Base-by-base conservation (phyloP, 2,888 invertebrate species). In the Chaetogeoica ovagalla region DNA sequence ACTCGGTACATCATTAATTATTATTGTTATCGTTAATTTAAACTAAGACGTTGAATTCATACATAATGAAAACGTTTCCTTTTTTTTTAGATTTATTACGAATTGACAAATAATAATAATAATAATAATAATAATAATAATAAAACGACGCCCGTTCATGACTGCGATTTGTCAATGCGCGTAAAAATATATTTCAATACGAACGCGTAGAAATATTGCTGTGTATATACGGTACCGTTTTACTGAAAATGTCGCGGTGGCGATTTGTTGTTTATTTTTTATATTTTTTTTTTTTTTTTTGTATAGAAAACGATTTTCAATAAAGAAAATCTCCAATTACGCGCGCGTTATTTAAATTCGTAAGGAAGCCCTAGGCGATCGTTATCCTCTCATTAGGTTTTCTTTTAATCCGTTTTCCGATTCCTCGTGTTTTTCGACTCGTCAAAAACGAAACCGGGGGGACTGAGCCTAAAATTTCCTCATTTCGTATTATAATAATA, bases 291-390 rank as follows among this genome's bases (percentile, higher is more conserved):
- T 30, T 30, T 30, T 30, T 30, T 30, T 30, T 30, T 30, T 30
- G 4, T 30, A 30, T 30, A 30, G 30, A 30, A 43, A 30, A 68
- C 19, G 37, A 59, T 30, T 30, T 30, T 59, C 75, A 15, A 76
- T 76, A 76, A 76, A 68, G 59, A 76, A 76, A 68, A 76, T 76
- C 75, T 76, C 68, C 75, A 76, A 76, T 76, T 76, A 76, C 75
- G 59, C 30, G 30, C 30, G 30, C 30, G 30, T 30, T 30, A 30
- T 30, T 30, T 30, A 30, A 30, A 30, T 30, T 30, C 30, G 30
- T 30, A 30, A 30, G 30, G 30, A 30, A 30, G 4, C 30, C 30
- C 59, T 68, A 76, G 19, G 6, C 2, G 30, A 60, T 75, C 23
- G 17, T 75, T 30, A 30, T 30, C 30, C 30, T 1, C 30, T 30